Conservation (phyloP, 2,113 vertebrate species). For the Calidris pugnax region DNA sequence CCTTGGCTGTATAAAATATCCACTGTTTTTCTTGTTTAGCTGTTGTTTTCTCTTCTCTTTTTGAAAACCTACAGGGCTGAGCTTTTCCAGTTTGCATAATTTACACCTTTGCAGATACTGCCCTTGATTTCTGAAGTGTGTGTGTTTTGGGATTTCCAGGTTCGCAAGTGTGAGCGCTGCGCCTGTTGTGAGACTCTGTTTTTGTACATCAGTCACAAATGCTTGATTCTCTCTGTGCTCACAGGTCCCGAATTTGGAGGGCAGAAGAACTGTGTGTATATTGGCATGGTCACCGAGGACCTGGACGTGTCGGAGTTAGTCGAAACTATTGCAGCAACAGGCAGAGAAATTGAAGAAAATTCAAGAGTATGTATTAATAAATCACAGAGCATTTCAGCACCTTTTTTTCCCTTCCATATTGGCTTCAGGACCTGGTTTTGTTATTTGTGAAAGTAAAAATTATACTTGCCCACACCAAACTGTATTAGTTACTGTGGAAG, state of each 20-base stretch:
- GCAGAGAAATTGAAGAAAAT: slow-evolving; percentile 92
- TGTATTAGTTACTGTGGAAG: not conserved
- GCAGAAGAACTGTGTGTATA: slow-evolving; percentile 86
- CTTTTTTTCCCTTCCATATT: not conserved
- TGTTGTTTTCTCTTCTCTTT: not conserved
- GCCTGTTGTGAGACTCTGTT: not conserved
- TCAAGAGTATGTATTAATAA: slow-evolving; percentile 82
- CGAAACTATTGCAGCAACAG: slow-evolving; percentile 86
- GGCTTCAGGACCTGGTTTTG: slow-evolving; percentile 13
- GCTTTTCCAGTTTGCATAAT: not conserved
- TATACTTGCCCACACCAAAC: not conserved
- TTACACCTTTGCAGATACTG: not conserved
- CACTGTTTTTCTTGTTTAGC: not conserved
- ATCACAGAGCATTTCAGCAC: not conserved
- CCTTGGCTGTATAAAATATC: not conserved
- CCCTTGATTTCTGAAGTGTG: not conserved
- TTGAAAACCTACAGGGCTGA: not conserved
- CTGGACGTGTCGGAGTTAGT: slow-evolving; percentile 86
- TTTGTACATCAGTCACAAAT: not conserved
- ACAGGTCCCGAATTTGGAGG: slow-evolving; percentile 86
- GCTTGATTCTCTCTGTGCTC: not conserved
- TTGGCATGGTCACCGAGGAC: slow-evolving; percentile 91
- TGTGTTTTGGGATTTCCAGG: not conserved
- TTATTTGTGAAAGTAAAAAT: slow-evolving; percentile 8
- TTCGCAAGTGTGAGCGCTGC: rapidly evolving